Conservation (phyloP, 1,140 invertebrate species). For the Temnothorax longispinosus region DNA sequence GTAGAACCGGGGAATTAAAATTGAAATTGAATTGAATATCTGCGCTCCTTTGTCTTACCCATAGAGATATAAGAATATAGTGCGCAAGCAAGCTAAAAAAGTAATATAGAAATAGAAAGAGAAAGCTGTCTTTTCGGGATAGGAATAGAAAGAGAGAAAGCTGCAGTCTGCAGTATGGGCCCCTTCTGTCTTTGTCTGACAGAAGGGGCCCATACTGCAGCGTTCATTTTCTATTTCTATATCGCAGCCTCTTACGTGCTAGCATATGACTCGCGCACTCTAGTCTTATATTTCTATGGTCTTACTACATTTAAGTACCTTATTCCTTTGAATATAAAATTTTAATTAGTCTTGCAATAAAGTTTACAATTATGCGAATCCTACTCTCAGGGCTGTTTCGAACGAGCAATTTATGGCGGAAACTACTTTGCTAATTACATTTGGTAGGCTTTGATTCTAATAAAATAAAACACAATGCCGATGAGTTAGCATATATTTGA, state of each 20-base stretch:
- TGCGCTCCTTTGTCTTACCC: background rate
- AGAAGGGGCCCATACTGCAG: too few relatives aligned
- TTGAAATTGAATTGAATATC: background rate
- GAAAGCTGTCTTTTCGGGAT: too few relatives aligned
- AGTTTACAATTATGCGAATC: background rate
- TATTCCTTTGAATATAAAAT: constrained; percentile 25
- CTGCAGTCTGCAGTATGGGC: too few relatives aligned
- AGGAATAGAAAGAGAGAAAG: too few relatives aligned
- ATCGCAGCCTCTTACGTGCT: too few relatives aligned
- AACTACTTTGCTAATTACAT: constrained; percentile 37
- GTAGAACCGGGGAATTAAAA: background rate
- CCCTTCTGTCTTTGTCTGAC: too few relatives aligned
- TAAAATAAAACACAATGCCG: background rate
- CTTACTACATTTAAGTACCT: background rate
- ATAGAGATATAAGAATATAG: too few relatives aligned
- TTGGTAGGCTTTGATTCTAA: constrained; percentile 4
- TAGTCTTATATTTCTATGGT: too few relatives aligned
- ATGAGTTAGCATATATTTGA: background rate
- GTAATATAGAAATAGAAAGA: too few relatives aligned
- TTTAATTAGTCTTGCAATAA: constrained; percentile 41
- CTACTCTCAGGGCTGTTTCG: background rate
- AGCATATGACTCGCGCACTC: too few relatives aligned
- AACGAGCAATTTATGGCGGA: constrained; percentile 2
- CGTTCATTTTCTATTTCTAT: too few relatives aligned
- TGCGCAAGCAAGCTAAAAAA: too few relatives aligned